These are phyloP conservation scores for Drymonia ruficornis DNA, from an alignment of 2,888 invertebrate genomes.

Conservation along the genomic window DNA sequence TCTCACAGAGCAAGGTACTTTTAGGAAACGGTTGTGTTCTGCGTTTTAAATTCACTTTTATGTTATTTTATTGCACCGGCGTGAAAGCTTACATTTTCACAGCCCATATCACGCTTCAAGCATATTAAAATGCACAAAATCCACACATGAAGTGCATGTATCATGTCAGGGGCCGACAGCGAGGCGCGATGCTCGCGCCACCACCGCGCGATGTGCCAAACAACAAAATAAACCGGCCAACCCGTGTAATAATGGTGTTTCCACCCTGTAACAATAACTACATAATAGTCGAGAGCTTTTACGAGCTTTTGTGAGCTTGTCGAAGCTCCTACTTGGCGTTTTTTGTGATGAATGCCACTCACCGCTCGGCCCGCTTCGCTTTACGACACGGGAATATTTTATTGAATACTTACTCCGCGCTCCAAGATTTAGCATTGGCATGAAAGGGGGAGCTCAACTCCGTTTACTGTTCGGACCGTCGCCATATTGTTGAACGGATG, in stretches of 20 bases:
- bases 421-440: constrained; percentile 58
- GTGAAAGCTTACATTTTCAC: not conserved
- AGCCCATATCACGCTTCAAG: constrained; percentile 4
- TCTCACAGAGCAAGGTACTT: too few species aligned
- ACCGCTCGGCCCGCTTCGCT: constrained; percentile 55
- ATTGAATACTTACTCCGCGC: constrained; percentile 75
- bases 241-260: constrained; percentile 83
- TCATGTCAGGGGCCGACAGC: constrained; percentile 22
- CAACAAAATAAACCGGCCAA: constrained; percentile 77
- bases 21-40: too few species aligned
- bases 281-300: constrained; percentile 84
- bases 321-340: constrained; percentile 79
- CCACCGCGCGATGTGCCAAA: constrained; percentile 66
- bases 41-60: not conserved
- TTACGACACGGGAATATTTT: constrained; percentile 71
- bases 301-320: constrained; percentile 84
- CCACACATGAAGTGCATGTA: constrained; percentile 21
- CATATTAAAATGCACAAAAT: constrained; percentile 7
- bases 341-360: constrained; percentile 75
- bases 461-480: constrained; percentile 57
- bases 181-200: constrained; percentile 23
- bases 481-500: constrained; percentile 58
- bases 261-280: constrained; percentile 84
- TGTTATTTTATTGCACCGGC: not conserved
- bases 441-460: constrained; percentile 55